Evolutionary conservation across 2,888 invertebrate genomes (phyloP).

Genomic region (Ypsolopha sequella): DNA sequence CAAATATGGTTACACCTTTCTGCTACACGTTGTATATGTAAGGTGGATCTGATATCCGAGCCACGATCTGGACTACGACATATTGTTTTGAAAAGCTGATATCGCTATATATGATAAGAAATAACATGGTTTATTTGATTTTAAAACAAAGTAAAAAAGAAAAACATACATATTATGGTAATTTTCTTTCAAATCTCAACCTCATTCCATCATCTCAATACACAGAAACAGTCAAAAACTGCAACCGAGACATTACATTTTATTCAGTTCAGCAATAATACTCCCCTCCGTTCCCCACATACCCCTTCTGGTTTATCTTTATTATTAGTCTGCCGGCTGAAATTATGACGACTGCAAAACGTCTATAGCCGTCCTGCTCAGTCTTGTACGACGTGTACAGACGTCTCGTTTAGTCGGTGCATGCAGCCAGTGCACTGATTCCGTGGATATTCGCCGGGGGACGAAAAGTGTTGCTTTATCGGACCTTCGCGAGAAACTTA

Average conservation of each 20-base stretch:
- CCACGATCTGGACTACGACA: no score
- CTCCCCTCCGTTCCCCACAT: not conserved
- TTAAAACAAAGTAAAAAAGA: no score
- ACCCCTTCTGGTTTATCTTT: constrained; percentile 56
- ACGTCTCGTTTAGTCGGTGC: constrained; percentile 4
- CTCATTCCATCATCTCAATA: no score
- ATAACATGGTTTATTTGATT: no score
- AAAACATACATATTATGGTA: no score
- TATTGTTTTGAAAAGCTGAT: no score
- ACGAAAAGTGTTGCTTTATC: constrained; percentile 37
- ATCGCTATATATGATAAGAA: no score
- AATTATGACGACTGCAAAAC: constrained; percentile 73
- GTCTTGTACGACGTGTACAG: not conserved
- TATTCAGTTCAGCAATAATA: not conserved
- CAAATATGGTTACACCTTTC: no score
- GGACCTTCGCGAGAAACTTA: constrained; percentile 32
- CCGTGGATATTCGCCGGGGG: constrained; percentile 39
- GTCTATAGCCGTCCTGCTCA: constrained; percentile 28
- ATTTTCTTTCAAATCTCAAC: no score
- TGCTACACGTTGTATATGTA: no score
- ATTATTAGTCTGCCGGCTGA: constrained; percentile 69
- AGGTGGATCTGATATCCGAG: no score
- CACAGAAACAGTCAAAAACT: not conserved
- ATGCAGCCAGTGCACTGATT: constrained; percentile 47
- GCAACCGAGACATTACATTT: constrained; percentile 4